Percentiles rank a stretch among this genome's conserved stretches.
Conservation (phyloP, 2,888 invertebrate genomes). For the Nomada fucata region DNA sequence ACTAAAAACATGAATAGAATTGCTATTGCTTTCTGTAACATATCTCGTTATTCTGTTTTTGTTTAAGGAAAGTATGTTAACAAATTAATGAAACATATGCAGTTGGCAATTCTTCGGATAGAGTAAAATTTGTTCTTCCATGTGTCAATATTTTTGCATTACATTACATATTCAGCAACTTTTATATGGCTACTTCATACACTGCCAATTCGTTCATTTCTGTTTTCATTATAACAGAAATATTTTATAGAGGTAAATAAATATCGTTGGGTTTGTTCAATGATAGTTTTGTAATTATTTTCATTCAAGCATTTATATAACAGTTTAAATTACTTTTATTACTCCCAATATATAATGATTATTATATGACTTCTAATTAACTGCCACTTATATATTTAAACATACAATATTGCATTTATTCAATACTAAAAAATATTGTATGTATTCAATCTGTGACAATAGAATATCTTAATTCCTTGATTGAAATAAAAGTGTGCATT, state of each 20-base stretch:
- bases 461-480: constrained; percentile 24
- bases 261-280: constrained; percentile 65
- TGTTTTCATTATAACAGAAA: constrained; percentile 66
- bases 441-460: constrained; percentile 38
- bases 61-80: constrained; percentile 23
- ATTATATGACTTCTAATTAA: constrained; percentile 41
- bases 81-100: constrained; percentile 8
- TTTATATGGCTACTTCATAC: constrained; percentile 72
- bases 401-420: constrained; percentile 10
- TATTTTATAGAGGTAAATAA: constrained; percentile 60
- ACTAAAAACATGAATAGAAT: constrained; percentile 61
- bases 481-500: constrained; percentile 30
- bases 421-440: constrained; percentile 38
- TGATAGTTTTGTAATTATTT: constrained; percentile 38
- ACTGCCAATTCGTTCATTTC: constrained; percentile 79
- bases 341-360: constrained; percentile 27
- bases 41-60: constrained; percentile 50
- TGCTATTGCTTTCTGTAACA: constrained; percentile 38
- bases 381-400: constrained; percentile 55
- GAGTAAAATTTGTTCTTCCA: constrained; percentile 55
- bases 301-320: constrained; percentile 13
- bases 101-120: constrained; percentile 1
- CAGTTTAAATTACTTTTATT: constrained; percentile 9
- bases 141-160: constrained; percentile 49
- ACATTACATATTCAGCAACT: constrained; percentile 64